Conservation (phyloP, 2,113 vertebrate species). For the Rattus rattus region DNA sequence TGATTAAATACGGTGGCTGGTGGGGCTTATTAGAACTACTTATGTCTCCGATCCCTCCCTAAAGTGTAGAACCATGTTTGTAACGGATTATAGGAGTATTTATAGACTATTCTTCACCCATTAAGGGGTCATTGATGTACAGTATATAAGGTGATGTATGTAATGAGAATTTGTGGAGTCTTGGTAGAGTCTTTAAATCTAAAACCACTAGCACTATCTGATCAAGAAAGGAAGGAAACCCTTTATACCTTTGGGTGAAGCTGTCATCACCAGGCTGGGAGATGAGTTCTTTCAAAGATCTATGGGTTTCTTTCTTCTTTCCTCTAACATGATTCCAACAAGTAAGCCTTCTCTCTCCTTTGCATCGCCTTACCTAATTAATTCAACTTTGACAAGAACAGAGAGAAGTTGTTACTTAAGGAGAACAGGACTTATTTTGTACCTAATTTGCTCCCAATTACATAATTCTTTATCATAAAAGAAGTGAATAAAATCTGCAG, state of each 20-base stretch:
- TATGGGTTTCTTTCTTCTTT: constrained; percentile 47
- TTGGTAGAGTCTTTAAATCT: background rate
- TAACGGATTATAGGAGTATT: constrained; percentile 13
- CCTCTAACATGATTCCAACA: constrained; percentile 21
- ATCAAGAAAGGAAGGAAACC: constrained; percentile 27
- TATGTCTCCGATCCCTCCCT: background rate
- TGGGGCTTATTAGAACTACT: background rate
- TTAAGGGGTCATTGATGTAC: background rate
- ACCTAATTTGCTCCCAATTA: constrained; percentile 71
- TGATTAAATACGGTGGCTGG: background rate
- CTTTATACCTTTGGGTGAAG: constrained; percentile 41
- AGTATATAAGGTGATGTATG: background rate
- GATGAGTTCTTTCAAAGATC: constrained; percentile 52
- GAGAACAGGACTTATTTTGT: constrained; percentile 74
- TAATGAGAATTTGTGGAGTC: background rate
- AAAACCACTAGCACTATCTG: constrained; percentile 51
- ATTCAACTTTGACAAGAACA: constrained; percentile 73
- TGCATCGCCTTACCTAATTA: constrained; percentile 72
- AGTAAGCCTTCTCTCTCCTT: constrained; percentile 40
- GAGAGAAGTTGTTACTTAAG: constrained; percentile 73
- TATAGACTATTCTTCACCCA: background rate
- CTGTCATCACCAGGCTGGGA: constrained; percentile 63
- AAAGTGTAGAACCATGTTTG: background rate
- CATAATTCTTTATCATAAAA: constrained; percentile 45
- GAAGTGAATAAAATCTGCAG: constrained; percentile 24